Percentiles rank a stretch among this genome's conserved stretches.
These are phyloP conservation scores for Oligia latruncula DNA, from an alignment of 2,888 invertebrate genomes.

Conservation along the genomic window DNA sequence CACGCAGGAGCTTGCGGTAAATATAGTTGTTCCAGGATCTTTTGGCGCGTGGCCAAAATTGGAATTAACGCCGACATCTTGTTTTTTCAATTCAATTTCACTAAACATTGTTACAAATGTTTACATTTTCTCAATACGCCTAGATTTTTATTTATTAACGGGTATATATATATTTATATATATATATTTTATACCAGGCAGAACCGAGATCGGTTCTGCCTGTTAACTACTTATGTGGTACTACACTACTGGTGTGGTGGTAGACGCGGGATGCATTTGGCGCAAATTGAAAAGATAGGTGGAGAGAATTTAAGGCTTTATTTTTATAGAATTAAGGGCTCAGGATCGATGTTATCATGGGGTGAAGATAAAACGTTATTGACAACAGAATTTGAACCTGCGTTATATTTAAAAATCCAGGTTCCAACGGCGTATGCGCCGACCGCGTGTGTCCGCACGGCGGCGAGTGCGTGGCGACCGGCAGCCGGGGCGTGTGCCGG, in stretches of 20 bases:
- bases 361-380: not conserved
- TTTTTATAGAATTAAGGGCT: too few relatives aligned
- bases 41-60: not conserved
- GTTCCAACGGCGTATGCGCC: constrained; percentile 92
- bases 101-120: not conserved
- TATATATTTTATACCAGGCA: too few relatives aligned
- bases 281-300: too few relatives aligned
- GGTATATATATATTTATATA: too few relatives aligned
- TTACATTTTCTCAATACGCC: not conserved
- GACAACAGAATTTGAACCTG: not conserved
- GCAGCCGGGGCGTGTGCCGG: constrained; percentile 94
- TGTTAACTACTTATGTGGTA: too few relatives aligned
- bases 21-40: constrained; percentile 18
- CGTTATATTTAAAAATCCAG: constrained; percentile 74
- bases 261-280: too few relatives aligned
- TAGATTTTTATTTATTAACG: too few relatives aligned
- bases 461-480: constrained; percentile 91
- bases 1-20: constrained; percentile 88
- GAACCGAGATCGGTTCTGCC: too few relatives aligned
- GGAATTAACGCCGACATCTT: not conserved
- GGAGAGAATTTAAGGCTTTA: not conserved
- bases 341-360: not conserved
- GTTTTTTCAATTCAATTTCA: not conserved
- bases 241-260: too few relatives aligned
- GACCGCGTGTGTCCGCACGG: constrained; percentile 94